These are phyloP conservation scores for Avahi laniger DNA, from an alignment of 2,797 vertebrate species.

Conservation along the genomic window DNA sequence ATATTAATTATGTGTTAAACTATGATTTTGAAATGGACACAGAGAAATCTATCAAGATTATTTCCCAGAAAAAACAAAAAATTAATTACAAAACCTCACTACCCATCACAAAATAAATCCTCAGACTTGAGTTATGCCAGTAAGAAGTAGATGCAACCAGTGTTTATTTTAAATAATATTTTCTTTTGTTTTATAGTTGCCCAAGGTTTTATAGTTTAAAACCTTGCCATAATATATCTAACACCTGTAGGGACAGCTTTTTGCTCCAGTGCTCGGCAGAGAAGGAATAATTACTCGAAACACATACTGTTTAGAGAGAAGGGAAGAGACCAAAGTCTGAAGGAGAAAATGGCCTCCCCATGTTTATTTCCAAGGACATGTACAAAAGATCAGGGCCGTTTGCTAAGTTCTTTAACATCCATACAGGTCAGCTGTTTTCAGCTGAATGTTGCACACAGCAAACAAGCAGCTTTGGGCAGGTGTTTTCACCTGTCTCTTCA, in stretches of 20 bases:
- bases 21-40: not conserved
- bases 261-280: too few relatives aligned
- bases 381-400: too few relatives aligned
- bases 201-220: not conserved
- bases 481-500: too few relatives aligned
- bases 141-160: not conserved
- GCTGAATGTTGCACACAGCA: too few relatives aligned
- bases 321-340: too few relatives aligned
- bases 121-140: not conserved
- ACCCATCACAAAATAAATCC: not conserved
- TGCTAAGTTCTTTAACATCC: too few relatives aligned
- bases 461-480: too few relatives aligned
- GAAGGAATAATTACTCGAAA: too few relatives aligned
- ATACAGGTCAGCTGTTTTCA: too few relatives aligned
- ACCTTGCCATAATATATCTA: not conserved
- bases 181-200: not conserved
- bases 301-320: too few relatives aligned
- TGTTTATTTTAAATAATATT: conserved; percentile 25
- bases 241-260: not conserved
- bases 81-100: not conserved
- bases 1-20: not conserved
- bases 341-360: too few relatives aligned
- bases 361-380: too few relatives aligned
- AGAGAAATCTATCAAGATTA: not conserved
- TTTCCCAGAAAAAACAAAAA: not conserved